Percentiles rank a stretch among this genome's conserved stretches.
Conservation (phyloP, 2,113 vertebrate genomes). For the Cavia porcellus region DNA sequence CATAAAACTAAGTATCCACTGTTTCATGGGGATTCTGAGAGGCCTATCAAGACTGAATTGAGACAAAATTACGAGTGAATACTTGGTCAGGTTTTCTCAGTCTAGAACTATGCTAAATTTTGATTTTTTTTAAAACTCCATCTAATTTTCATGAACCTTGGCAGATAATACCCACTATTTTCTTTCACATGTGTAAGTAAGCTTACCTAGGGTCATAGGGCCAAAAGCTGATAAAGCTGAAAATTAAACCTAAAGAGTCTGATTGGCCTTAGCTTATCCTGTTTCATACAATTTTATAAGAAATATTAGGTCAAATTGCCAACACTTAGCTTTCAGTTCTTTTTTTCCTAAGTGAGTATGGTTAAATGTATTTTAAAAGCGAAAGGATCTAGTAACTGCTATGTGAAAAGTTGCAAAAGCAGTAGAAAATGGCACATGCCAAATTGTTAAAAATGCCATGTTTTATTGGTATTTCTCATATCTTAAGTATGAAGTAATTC, state of each 20-base stretch:
- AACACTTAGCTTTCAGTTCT: background rate
- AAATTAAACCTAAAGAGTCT: background rate
- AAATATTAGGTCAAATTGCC: background rate
- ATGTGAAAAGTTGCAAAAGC: conserved; percentile 30
- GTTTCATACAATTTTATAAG: background rate
- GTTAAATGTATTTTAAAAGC: background rate
- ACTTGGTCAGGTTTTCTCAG: background rate
- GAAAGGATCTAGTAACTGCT: background rate
- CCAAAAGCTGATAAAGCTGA: background rate
- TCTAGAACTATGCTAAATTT: background rate
- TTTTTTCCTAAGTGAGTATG: background rate
- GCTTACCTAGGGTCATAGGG: background rate
- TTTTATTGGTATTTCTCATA: background rate
- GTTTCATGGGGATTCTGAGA: background rate
- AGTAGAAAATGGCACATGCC: background rate
- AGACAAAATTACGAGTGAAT: background rate
- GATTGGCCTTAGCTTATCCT: background rate
- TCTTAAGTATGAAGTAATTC: background rate
- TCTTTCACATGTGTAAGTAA: background rate
- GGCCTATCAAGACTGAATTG: background rate
- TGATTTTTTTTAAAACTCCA: background rate
- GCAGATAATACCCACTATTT: background rate
- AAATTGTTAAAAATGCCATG: conserved; percentile 10
- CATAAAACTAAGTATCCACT: background rate
- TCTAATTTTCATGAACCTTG: conserved; percentile 34